Evolutionary conservation across 2,797 vertebrate genomes (phyloP).

Genomic region (Caiman crocodilus): DNA sequence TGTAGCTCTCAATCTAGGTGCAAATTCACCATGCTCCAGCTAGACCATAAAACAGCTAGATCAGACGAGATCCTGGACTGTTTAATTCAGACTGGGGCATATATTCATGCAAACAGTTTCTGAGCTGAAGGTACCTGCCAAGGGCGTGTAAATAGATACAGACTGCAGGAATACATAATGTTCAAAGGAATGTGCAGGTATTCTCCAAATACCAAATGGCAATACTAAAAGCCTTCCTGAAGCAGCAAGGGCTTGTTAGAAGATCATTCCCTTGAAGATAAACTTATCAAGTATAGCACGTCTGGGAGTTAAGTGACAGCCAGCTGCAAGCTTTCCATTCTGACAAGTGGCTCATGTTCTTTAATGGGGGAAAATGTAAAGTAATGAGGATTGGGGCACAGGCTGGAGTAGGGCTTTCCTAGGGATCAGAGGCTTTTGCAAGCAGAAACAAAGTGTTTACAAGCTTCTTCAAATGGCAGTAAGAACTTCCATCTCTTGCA

Average conservation of each 20-base stretch:
- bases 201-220: neutral
- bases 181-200: neutral
- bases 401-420: neutral
- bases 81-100: neutral
- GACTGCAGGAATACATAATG: neutral
- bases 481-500: neutral
- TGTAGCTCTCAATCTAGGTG: neutral
- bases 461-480: neutral
- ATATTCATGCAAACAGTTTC: neutral
- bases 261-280: neutral
- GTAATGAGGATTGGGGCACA: neutral
- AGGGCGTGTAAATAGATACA: rapidly evolving
- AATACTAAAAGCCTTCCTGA: neutral
- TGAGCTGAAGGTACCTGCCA: neutral
- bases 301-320: neutral
- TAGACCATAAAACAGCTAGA: neutral
- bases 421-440: neutral
- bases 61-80: neutral
- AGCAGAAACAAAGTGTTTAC: neutral
- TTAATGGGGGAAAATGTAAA: neutral
- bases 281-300: neutral
- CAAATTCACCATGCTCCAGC: neutral
- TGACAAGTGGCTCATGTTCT: neutral
- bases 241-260: neutral
- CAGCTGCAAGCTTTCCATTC: neutral